Evolutionary conservation across 2,797 vertebrate species (phyloP).

Genomic region (Scolopax rusticola): DNA sequence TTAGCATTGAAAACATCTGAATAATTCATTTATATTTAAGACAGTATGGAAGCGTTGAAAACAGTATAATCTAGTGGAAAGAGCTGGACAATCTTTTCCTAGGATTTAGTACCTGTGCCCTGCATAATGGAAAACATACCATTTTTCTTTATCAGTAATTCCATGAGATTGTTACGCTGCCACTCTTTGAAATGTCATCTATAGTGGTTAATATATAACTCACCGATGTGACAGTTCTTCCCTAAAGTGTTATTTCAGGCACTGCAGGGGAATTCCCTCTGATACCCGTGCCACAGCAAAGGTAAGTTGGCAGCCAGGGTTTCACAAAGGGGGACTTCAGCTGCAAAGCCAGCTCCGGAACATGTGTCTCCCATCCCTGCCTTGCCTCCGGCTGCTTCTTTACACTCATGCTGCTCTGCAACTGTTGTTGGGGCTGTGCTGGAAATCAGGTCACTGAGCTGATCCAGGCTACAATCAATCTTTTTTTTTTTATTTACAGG

Average conservation of each 20-base stretch:
- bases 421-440: not conserved
- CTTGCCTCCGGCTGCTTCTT: not conserved
- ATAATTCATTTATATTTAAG: not conserved
- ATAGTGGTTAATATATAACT: constrained; percentile 28
- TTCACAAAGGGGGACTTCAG: not conserved
- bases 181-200: not conserved
- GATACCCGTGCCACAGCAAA: not conserved
- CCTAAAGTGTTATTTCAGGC: not conserved
- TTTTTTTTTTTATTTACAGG: not conserved
- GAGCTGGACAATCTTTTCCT: not conserved
- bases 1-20: constrained; percentile 10
- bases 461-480: not conserved
- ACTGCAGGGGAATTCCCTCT: constrained; percentile 14
- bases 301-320: not conserved
- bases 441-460: not conserved
- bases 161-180: not conserved
- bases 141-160: not conserved
- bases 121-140: not conserved
- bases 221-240: constrained; percentile 13
- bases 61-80: not conserved
- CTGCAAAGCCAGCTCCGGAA: not conserved
- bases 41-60: not conserved
- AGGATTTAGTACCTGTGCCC: not conserved
- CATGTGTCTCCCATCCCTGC: not conserved
- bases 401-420: not conserved